Percentiles rank a stretch among this genome's conserved stretches.
These are phyloP conservation scores for Siniperca obscura DNA, from an alignment of 2,797 vertebrate species.

Conservation along the genomic window DNA sequence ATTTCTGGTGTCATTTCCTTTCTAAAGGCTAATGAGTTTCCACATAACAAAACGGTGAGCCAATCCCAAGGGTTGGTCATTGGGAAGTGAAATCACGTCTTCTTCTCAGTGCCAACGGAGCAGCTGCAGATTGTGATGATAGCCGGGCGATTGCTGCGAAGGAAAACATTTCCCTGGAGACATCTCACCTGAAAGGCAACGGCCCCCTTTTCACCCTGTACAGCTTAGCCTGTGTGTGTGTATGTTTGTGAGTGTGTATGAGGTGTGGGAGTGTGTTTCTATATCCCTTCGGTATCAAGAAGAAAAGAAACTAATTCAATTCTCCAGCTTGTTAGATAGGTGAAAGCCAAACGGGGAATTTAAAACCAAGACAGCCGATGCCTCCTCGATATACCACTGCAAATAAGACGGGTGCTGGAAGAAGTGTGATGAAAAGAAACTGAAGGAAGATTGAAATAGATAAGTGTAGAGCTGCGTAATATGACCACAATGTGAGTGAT, in stretches of 20 bases:
- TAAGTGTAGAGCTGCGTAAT: conserved; percentile 38
- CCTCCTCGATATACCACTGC: conserved; percentile 23
- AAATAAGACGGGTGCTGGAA: conserved; percentile 27
- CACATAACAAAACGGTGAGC: conserved; percentile 64
- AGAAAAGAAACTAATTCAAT: conserved; percentile 66
- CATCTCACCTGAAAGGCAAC: conserved; percentile 64
- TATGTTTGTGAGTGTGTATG: conserved; percentile 21
- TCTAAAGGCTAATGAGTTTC: conserved; percentile 75
- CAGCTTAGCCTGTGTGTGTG: conserved; percentile 23
- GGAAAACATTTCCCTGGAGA: conserved; percentile 70
- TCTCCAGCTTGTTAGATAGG: conserved; percentile 61
- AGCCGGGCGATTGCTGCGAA: conserved; percentile 42
- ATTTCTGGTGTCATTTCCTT: conserved; percentile 69
- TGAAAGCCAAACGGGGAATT: conserved; percentile 62
- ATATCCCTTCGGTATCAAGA: conserved; percentile 37
- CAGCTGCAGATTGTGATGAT: conserved; percentile 67
- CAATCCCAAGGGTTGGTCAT: conserved; percentile 56
- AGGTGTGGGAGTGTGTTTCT: conserved; percentile 33
- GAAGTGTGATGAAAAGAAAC: conserved; percentile 47
- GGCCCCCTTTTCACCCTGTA: conserved; percentile 38
- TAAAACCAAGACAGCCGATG: conserved; percentile 47
- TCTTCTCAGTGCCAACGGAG: conserved; percentile 16
- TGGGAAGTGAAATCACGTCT: conserved; percentile 70
- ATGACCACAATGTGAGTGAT: conserved; percentile 37
- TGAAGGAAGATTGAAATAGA: conserved; percentile 45